Percentiles rank a stretch among this genome's conserved stretches.
Conservation (phyloP, 2,113 vertebrate genomes). For the Nettapus auritus region DNA sequence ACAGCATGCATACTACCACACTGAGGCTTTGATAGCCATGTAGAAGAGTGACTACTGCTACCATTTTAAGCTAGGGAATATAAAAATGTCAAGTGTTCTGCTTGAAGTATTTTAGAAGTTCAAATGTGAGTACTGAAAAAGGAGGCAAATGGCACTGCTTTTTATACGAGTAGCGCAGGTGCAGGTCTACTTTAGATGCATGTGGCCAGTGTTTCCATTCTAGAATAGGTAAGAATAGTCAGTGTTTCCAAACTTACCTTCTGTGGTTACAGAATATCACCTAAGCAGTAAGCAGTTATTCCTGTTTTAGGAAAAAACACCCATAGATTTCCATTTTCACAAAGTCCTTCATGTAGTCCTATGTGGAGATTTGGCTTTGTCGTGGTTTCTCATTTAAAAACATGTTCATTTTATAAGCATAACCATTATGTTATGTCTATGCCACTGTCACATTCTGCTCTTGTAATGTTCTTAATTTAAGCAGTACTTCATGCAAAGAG, state of each 20-base stretch:
- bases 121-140: not conserved
- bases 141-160: not conserved
- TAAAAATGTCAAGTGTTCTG: not conserved
- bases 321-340: slow-evolving; percentile 22
- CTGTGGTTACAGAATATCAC: not conserved
- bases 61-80: not conserved
- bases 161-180: not conserved
- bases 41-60: not conserved
- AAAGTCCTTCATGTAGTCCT: not conserved
- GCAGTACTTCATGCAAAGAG: not conserved
- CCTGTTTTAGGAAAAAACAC: not conserved
- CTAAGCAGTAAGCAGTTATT: not conserved
- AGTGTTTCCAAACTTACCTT: slow-evolving; percentile 43
- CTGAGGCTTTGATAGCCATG: not conserved
- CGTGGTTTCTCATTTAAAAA: not conserved
- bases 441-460: not conserved
- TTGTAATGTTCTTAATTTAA: not conserved
- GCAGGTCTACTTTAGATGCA: not conserved
- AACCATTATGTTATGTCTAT: not conserved
- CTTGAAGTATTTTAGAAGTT: slow-evolving; percentile 4
- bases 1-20: not conserved
- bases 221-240: not conserved
- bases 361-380: not conserved
- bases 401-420: not conserved
- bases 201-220: not conserved